Base-by-base conservation (phyloP, 2,113 vertebrate species). In the Marmota monax region DNA sequence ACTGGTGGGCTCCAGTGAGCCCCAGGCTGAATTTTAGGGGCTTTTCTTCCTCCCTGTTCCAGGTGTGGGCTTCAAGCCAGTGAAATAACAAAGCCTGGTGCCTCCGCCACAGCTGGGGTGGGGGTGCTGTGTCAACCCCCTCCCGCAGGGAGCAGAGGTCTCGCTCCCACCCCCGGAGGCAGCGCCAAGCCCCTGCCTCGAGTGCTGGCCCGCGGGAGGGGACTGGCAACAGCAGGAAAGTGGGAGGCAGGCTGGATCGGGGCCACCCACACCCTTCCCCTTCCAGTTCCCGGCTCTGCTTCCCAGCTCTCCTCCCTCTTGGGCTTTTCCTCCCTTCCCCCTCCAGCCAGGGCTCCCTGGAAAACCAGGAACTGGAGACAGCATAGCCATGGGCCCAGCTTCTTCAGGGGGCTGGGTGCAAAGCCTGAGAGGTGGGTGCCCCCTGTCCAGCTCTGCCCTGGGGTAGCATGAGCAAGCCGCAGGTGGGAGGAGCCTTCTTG, bases 191-290 rank as follows among this genome's bases (percentile, higher is more conserved):
- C 92, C 90, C 95, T 80, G 95, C 95, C 95, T 96, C 45, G 18
- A 69, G 86, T 23, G 92, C 22, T 16, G 23, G 88, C 58, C 87
- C 32, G 3, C 92, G 11, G 37, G 92, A 95, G 96, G 96, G 89
- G 95, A 91, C 79, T 97, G 97, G 97, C 95, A 96, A 72, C 56
- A 34, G 77, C 7, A 77, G 93, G 88, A 83, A 91, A 95, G 97
- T 51, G 74, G 97, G 96, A 97, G 97, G 96, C 92, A 83, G 87
- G 94, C 94, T 95, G 97, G 97, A 97, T 89, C 74, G 4, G 72
- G 95, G 97, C 97, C 95, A 97, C 96, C 91, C 98, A 97, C 97
- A 90, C 97, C 98, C 98, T 97, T 97, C 98, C 97, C 95, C 94
- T 96, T 93, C 90, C 93, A 93, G 96, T 96, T 97, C 95, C 97